A percentile compares a stretch with the other conserved stretches of the same genome.
phyloP scores from a whole-genome alignment of 1,140 invertebrate genomes.

The Penaeus vannamei region DNA sequence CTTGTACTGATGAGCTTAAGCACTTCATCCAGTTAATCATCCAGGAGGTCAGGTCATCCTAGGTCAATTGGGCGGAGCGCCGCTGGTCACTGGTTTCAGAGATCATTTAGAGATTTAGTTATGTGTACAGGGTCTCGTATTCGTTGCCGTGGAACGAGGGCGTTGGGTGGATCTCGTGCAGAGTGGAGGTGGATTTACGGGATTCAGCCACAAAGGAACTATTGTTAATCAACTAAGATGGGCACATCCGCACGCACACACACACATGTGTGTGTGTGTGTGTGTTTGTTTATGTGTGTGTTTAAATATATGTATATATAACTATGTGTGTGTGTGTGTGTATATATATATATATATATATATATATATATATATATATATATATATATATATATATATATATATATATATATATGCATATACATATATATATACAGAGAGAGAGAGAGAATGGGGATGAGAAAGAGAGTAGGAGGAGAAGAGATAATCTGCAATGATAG shows the following conservation, averaged over 20 bases:
- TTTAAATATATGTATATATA: too few relatives aligned
- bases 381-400: neutral
- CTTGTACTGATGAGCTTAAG: too few relatives aligned
- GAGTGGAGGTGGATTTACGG: too few relatives aligned
- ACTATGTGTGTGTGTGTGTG: constrained; percentile 23
- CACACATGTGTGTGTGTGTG: neutral
- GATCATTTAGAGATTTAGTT: too few relatives aligned
- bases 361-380: constrained; percentile 30
- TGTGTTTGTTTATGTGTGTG: neutral
- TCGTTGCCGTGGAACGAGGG: too few relatives aligned
- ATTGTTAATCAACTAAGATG: neutral
- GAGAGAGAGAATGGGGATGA: neutral
- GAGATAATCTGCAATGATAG: neutral
- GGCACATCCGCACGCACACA: neutral
- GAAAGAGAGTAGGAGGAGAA: neutral
- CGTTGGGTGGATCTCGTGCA: too few relatives aligned
- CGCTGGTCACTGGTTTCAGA: too few relatives aligned
- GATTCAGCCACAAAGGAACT: too few relatives aligned
- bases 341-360: constrained; percentile 26
- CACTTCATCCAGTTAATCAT: too few relatives aligned
- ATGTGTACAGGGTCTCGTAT: too few relatives aligned
- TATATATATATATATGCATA: too few relatives aligned
- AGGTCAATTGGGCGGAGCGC: constrained; percentile 4
- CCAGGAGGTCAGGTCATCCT: neutral
- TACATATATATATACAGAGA: neutral